phyloP scores from a whole-genome alignment of 2,113 vertebrate genomes.

The Poecilia latipinna region DNA sequence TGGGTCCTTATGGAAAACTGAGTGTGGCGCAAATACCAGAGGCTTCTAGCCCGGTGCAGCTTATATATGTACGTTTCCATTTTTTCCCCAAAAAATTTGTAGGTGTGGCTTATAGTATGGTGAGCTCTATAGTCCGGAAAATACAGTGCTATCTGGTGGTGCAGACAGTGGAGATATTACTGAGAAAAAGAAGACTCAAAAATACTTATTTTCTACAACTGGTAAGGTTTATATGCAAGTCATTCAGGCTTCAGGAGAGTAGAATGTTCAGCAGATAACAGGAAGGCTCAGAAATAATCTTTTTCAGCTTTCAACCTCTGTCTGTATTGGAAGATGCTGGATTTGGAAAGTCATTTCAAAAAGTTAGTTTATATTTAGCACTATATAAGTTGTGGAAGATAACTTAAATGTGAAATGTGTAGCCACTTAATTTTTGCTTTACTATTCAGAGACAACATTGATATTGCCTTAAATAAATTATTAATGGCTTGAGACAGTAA shows the following conservation, averaged over 20 bases:
- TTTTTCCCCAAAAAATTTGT: too few species aligned
- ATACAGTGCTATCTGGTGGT: background rate
- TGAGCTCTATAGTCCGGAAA: too few species aligned
- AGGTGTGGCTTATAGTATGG: too few species aligned
- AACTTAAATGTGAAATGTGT: background rate
- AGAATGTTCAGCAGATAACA: background rate
- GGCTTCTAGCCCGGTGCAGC: too few species aligned
- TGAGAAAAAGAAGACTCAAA: background rate
- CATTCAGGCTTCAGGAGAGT: background rate
- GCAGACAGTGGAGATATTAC: background rate
- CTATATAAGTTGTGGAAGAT: background rate
- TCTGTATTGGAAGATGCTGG: background rate
- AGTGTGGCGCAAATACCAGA: too few species aligned
- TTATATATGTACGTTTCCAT: too few species aligned
- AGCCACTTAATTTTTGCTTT: background rate
- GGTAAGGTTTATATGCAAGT: background rate
- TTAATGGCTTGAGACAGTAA: background rate
- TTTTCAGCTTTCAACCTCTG: background rate
- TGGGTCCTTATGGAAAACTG: too few species aligned
- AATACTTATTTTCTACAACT: background rate
- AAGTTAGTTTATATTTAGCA: background rate
- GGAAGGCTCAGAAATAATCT: background rate
- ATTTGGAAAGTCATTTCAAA: background rate
- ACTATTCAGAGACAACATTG: too few species aligned
- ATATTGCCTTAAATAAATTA: background rate